Conservation (phyloP, 2,113 vertebrate species). For the Nyctereutes procyonoides region DNA sequence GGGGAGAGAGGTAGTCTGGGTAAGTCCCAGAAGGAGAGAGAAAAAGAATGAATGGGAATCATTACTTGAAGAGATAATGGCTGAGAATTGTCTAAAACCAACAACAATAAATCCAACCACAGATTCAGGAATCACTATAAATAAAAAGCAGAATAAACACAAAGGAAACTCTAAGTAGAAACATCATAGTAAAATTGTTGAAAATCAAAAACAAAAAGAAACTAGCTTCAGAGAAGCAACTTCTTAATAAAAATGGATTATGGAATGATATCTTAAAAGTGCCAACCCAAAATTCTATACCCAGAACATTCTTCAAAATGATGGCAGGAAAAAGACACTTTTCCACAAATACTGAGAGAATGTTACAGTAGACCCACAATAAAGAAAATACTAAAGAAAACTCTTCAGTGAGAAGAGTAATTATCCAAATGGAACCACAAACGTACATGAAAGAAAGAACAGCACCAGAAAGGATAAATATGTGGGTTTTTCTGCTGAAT, state of each 20-base stretch:
- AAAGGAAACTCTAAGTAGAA: background rate
- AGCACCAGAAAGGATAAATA: background rate
- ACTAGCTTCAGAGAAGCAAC: background rate
- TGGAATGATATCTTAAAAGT: background rate
- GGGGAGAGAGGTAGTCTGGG: fast-evolving
- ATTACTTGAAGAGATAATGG: background rate
- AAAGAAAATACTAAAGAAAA: constrained; percentile 21
- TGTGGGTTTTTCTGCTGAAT: background rate
- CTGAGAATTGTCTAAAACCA: background rate
- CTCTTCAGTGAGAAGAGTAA: constrained; percentile 10
- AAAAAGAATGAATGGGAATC: background rate
- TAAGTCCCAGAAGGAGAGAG: background rate
- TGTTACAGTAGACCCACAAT: background rate
- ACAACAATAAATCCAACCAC: background rate
- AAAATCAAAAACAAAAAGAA: background rate
- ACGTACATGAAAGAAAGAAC: background rate
- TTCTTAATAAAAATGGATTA: constrained; percentile 19
- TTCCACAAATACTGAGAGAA: background rate
- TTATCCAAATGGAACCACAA: background rate
- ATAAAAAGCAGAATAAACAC: background rate
- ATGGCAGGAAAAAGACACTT: background rate
- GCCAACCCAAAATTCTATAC: background rate
- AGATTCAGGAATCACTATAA: background rate
- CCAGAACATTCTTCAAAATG: background rate
- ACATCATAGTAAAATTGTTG: background rate